A percentile compares a stretch with the other conserved stretches of the same genome.
Conservation (phyloP, 2,888 invertebrate species). For the Entomobrya proxima region DNA sequence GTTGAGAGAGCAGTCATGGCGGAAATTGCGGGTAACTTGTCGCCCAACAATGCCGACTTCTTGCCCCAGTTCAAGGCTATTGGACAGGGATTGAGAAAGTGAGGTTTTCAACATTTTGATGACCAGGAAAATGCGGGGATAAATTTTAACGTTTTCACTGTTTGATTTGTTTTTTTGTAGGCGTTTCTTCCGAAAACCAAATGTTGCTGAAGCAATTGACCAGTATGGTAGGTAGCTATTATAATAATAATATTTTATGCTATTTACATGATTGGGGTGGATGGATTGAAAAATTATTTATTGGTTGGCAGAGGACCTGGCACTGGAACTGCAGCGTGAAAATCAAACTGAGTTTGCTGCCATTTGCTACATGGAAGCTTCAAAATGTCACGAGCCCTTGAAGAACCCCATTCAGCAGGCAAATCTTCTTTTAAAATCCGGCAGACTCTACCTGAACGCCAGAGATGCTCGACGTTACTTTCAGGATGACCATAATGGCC, state of each 20-base stretch:
- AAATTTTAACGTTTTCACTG: not conserved
- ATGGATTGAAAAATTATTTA: too few relatives aligned
- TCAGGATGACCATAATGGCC: conserved; percentile 38
- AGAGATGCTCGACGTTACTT: conserved; percentile 32
- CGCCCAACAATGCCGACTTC: conserved; percentile 71
- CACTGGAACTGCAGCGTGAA: conserved; percentile 73
- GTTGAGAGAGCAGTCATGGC: conserved; percentile 34
- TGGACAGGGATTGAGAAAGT: conserved; percentile 75
- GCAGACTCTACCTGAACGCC: conserved; percentile 51
- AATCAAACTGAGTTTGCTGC: conserved; percentile 74
- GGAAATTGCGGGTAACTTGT: conserved; percentile 59
- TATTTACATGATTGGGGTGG: too few relatives aligned
- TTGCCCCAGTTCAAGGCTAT: conserved; percentile 74
- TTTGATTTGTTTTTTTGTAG: conserved; percentile 52
- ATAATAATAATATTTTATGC: too few relatives aligned
- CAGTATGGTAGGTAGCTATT: conserved; percentile 71
- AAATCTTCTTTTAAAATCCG: conserved; percentile 71
- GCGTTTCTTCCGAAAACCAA: conserved; percentile 75
- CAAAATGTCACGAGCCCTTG: conserved; percentile 74
- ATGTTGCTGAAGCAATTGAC: conserved; percentile 74
- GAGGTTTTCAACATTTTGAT: conserved; percentile 1
- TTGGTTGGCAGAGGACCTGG: conserved; percentile 69
- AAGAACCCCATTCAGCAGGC: conserved; percentile 72
- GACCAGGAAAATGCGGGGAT: not conserved
- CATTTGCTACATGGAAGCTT: conserved; percentile 73